Evolutionary conservation across 1,140 invertebrate genomes (phyloP).

Genomic region (Brachionus manjavacas): DNA sequence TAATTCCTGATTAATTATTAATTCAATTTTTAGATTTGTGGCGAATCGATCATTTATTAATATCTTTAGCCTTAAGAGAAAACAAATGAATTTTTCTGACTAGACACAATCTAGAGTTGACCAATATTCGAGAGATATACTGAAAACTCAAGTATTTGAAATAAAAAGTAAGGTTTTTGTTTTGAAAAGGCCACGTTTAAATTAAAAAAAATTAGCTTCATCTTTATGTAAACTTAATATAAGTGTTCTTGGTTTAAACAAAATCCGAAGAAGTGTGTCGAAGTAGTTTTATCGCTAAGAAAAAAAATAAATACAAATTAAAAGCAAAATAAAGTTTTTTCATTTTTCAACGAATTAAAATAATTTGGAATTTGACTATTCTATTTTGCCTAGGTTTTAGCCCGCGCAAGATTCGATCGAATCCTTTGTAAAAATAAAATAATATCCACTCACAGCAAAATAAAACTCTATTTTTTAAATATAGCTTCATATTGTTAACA

Average conservation of each 20-base stretch:
- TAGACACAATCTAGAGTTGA: neutral
- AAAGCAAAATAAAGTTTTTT: neutral
- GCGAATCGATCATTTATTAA: neutral
- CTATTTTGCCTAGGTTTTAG: neutral
- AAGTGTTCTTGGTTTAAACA: conserved; percentile 3
- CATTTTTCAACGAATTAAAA: neutral
- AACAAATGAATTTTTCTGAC: neutral
- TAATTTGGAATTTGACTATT: neutral
- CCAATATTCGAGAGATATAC: neutral
- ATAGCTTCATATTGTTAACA: neutral
- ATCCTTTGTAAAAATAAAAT: neutral
- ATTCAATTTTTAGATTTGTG: too few relatives aligned
- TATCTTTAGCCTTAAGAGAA: neutral
- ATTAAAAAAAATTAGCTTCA: neutral
- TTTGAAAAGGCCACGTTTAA: neutral
- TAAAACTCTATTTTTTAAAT: neutral
- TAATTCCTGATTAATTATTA: too few relatives aligned
- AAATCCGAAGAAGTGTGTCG: neutral
- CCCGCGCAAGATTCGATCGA: neutral
- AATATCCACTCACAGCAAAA: neutral
- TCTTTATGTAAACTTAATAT: conserved; percentile 6
- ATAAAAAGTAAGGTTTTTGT: neutral
- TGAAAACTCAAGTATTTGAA: neutral
- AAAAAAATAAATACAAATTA: conserved; percentile 8
- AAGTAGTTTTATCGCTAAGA: neutral